phyloP scores from a whole-genome alignment of 2,797 vertebrate genomes.

The Malacoctenus gilli region DNA sequence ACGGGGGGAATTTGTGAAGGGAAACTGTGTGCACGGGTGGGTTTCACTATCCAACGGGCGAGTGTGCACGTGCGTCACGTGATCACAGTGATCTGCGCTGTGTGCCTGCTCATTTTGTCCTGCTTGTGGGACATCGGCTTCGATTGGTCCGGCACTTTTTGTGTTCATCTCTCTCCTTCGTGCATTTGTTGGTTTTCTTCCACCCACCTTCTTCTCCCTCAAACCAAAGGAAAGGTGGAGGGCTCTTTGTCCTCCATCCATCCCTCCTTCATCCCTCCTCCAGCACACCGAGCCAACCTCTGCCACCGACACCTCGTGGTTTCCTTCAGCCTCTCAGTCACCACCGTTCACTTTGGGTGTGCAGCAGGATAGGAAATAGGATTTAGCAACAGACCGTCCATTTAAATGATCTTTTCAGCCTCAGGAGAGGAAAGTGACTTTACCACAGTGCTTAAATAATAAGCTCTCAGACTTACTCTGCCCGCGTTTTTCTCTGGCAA shows the following conservation, averaged over 20 bases:
- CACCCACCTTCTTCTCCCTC: constrained; percentile 18
- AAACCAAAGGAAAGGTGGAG: neutral
- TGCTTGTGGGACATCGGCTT: constrained; percentile 32
- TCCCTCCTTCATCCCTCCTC: no score
- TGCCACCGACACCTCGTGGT: neutral
- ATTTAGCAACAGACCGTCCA: constrained; percentile 60
- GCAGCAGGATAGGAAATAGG: constrained; percentile 70
- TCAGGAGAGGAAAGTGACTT: constrained; percentile 62
- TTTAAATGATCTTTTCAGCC: constrained; percentile 68
- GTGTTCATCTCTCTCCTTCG: constrained; percentile 2
- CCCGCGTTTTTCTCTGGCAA: constrained; percentile 58
- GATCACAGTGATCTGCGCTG: constrained; percentile 29
- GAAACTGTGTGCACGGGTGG: constrained; percentile 12
- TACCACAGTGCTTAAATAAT: constrained; percentile 72
- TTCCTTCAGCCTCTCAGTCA: constrained; percentile 40
- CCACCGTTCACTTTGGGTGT: constrained; percentile 60
- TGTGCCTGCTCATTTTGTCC: constrained; percentile 27
- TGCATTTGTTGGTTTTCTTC: constrained; percentile 16
- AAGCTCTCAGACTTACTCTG: constrained; percentile 58
- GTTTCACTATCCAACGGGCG: constrained; percentile 30
- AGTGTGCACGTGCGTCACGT: constrained; percentile 25
- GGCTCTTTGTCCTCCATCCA: constrained; percentile 21
- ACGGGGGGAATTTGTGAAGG: constrained; percentile 20
- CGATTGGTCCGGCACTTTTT: constrained; percentile 13
- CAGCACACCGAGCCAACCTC: no score